phyloP scores from a whole-genome alignment of 1,140 invertebrate genomes.

The Cotesia typhae region DNA sequence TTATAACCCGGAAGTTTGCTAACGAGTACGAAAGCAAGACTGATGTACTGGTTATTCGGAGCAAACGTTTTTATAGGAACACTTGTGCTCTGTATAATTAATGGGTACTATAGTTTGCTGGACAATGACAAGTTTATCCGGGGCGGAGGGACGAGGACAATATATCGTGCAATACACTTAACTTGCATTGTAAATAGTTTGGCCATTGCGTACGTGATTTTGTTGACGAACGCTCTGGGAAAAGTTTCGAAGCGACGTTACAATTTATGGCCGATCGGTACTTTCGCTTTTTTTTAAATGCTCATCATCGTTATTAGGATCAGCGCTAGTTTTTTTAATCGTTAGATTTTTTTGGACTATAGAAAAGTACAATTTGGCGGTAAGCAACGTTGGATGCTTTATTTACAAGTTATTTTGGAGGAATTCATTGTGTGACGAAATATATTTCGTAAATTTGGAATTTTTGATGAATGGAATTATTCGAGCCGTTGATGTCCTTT shows the following conservation, averaged over 20 bases:
- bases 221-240: conserved; percentile 33
- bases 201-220: conserved; percentile 54
- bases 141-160: conserved; percentile 27
- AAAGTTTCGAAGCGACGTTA: conserved; percentile 51
- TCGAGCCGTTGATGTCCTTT: too few relatives aligned
- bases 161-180: conserved; percentile 37
- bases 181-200: conserved; percentile 53
- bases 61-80: conserved; percentile 63
- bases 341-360: too few relatives aligned
- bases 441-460: too few relatives aligned
- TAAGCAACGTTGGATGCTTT: too few relatives aligned
- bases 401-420: too few relatives aligned
- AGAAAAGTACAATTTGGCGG: too few relatives aligned
- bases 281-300: conserved; percentile 28
- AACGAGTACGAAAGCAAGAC: conserved; percentile 50
- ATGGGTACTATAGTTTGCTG: too few relatives aligned
- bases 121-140: conserved; percentile 24
- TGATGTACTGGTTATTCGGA: conserved; percentile 51
- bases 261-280: conserved; percentile 18
- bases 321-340: not conserved
- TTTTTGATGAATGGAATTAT: too few relatives aligned
- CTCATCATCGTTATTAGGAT: not conserved
- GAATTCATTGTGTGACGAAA: too few relatives aligned
- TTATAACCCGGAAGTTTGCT: conserved; percentile 35
- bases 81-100: too few relatives aligned